Evolutionary conservation across 2,797 vertebrate genomes (phyloP), one percentile per base, ranked within the genome.

Genomic region (Astyanax mexicanus): DNA sequence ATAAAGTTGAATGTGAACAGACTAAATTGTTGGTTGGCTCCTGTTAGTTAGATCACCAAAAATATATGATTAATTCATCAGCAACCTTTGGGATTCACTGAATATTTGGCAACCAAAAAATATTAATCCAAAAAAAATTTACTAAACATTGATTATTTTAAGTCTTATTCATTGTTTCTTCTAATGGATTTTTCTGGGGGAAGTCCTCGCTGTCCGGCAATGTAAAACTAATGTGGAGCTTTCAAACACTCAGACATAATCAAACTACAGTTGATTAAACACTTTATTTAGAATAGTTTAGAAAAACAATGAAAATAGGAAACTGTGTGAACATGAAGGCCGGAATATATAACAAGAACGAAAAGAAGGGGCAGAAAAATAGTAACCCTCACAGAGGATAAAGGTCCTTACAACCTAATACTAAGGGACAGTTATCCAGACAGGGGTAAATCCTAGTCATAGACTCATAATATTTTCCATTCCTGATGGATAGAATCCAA

Each of bases 241-340:
- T 13, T 29, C 25, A 55, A 55, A 29, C 6, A 17, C 54, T 57
- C 25, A 37, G 21, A 37, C 21, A 70, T 45, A 19, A 6, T 69
- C 3, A 55, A 54, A 54, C 35, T 29, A 23, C 27, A 44, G 40
- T 51, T 44, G 27, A 70, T 45, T 0, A 79, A n/a, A 75, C 29
- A 60, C 19, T 74, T 83, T 80, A 83, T 80, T 82, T 13, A 42
- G 19, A 80, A 74, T 49, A 73, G 47, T 35, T n/a, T n/a, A n/a
- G n/a, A n/a, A n/a, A 11, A n/a, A 72, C 23, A 11, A 23, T 37
- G 45, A 78, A 69, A 67, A 35, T 23, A 1, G 23, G 19, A 49
- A 57, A 19, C n/a, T n/a, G n/a, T n/a, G n/a, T n/a, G n/a, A n/a
- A n/a, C n/a, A n/a, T n/a, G n/a, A n/a, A n/a, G n/a, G n/a, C n/a